Base-by-base conservation (phyloP, 1,140 invertebrate genomes). In the Homalodisca vitripennis region DNA sequence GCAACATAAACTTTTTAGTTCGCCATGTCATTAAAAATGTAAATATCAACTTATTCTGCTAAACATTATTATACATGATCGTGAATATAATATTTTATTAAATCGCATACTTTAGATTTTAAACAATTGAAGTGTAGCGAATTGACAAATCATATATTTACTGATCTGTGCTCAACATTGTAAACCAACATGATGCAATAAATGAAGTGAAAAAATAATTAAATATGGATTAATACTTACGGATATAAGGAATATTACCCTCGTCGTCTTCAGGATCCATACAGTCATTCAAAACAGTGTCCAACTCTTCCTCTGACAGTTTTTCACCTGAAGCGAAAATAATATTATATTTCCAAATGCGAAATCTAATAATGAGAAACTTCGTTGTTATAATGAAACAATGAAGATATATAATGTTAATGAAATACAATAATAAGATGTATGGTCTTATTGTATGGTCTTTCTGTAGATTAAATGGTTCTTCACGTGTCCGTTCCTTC, bases 231-330 rank as follows among this genome's bases (percentile, higher is more conserved):
- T 78, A 77, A 2, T 14, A 74, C 73, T 74, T 68, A 74, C 73
- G 73, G 53, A 72, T 89, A 83, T 96, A 97, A 77, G 92, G 92
- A 84, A 97, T 92, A 84, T 93, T 92, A 78, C 95, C 95, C 75
- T 98, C 95, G 53, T 97, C 93, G 83, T 98, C 94, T 84, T 96
- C 94, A 75, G 89, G 84, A 76, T 93, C 92, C 86, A 93, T 89
- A 83, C 92, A 95, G 78, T 93, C 92, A 80, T 88, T 92, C 73
- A 95, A 80, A 74, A 97, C 88, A 75, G 86, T 85, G 60, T 94
- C 90, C 71, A 91, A 88, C 85, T 98, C 91, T 67, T 83, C 81
- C 72, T 97, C 92, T 65, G 84, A 84, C 72, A 98, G 83, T 79
- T 86, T 87, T 81, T 98, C 96, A 84, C 95, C 95, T 96, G 73